Percentiles rank a stretch among this genome's conserved stretches.
These are phyloP conservation scores for Thecophora atra DNA, from an alignment of 2,888 invertebrate genomes.

Conservation along the genomic window DNA sequence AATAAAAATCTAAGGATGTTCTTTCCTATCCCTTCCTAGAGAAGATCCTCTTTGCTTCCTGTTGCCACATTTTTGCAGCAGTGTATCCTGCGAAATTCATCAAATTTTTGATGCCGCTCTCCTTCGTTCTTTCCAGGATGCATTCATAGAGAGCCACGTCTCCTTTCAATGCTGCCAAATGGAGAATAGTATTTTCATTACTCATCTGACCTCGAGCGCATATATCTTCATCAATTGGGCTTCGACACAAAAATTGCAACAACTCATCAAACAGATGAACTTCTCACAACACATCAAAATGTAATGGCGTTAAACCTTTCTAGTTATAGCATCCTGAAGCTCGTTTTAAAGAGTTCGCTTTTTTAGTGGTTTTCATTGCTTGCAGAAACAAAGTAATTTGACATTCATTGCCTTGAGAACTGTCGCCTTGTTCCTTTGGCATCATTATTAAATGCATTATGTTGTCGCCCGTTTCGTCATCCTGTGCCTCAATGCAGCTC, in stretches of 20 bases:
- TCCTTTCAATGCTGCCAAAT: slow-evolving; percentile 6
- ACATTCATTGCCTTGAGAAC: too few relatives aligned
- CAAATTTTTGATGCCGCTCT: not conserved
- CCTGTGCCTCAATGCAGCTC: not conserved
- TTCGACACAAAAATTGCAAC: slow-evolving; percentile 4
- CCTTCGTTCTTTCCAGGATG: not conserved
- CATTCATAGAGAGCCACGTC: not conserved
- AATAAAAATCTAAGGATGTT: too few relatives aligned
- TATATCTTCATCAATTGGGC: not conserved
- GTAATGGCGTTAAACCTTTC: not conserved
- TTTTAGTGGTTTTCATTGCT: not conserved
- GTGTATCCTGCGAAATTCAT: not conserved
- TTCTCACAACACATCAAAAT: not conserved
- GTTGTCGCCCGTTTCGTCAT: slow-evolving; percentile 11
- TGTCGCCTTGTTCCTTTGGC: too few relatives aligned
- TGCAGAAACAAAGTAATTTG: not conserved
- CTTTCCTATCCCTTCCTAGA: too few relatives aligned
- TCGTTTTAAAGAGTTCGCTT: not conserved
- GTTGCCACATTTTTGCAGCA: not conserved
- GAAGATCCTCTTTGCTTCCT: too few relatives aligned
- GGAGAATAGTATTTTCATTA: slow-evolving; percentile 17
- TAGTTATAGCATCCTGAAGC: not conserved
- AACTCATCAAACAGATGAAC: not conserved
- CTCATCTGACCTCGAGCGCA: slow-evolving; percentile 11
- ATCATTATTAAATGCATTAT: not conserved